phyloP scores from a whole-genome alignment of 2,888 invertebrate genomes.

The Cantharis rufa region DNA sequence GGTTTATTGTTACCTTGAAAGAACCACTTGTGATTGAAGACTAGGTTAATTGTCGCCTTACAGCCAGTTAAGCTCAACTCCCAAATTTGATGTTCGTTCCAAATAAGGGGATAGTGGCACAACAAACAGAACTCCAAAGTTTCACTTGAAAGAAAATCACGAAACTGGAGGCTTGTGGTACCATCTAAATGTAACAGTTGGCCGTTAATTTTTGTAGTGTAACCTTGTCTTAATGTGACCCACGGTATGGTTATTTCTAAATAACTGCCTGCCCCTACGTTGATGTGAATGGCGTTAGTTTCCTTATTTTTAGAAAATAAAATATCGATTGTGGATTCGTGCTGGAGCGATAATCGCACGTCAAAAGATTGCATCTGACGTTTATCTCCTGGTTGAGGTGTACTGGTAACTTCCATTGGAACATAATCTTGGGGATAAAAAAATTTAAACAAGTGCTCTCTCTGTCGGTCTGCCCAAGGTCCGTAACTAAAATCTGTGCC shows the following conservation, averaged over 20 bases:
- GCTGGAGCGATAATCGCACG: conserved; percentile 85
- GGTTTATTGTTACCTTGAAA: conserved; percentile 67
- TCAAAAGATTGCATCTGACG: conserved; percentile 91
- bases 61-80: conserved; percentile 87
- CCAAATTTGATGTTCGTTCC: conserved; percentile 98
- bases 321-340: conserved; percentile 94
- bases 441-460: conserved; percentile 92
- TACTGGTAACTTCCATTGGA: conserved; percentile 76
- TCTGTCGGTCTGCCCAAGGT: conserved; percentile 97
- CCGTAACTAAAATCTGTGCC: conserved; percentile 94
- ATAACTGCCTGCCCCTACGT: conserved; percentile 93
- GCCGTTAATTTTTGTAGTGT: conserved; percentile 88
- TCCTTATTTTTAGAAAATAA: conserved; percentile 94
- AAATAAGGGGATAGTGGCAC: conserved; percentile 88
- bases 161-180: conserved; percentile 90
- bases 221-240: conserved; percentile 87
- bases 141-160: conserved; percentile 92
- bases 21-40: conserved; percentile 95
- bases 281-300: conserved; percentile 96
- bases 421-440: conserved; percentile 92
- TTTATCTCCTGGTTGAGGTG: conserved; percentile 84
- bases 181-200: conserved; percentile 93
- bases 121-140: conserved; percentile 89
- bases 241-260: conserved; percentile 96
- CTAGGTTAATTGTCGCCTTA: conserved; percentile 89